Conservation (phyloP, 2,797 vertebrate genomes). For the Scomberomorus guttatus region DNA sequence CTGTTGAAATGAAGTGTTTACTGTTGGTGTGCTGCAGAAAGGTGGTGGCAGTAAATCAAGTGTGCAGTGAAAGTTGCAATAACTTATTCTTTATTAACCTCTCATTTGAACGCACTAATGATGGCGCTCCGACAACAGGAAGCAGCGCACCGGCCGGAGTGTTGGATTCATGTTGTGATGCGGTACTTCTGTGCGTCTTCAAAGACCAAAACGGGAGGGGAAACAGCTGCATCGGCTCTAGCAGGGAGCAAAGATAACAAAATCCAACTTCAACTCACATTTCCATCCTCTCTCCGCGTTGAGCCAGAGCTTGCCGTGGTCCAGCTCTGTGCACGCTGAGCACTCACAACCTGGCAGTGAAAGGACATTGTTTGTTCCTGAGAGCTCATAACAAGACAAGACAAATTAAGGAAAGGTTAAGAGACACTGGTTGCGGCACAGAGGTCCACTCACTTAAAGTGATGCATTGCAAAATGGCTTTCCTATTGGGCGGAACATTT, state of each 20-base stretch:
- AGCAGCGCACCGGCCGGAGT: slow-evolving; percentile 84
- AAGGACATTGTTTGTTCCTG: slow-evolving; percentile 72
- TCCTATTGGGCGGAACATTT: slow-evolving; percentile 76
- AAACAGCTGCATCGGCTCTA: slow-evolving; percentile 86
- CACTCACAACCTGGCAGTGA: slow-evolving; percentile 35
- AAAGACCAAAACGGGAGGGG: slow-evolving; percentile 78
- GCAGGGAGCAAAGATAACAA: slow-evolving; percentile 38
- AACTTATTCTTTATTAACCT: slow-evolving; percentile 72
- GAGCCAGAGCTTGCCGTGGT: slow-evolving; percentile 13
- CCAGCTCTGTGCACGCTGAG: slow-evolving; percentile 17
- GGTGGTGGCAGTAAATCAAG: slow-evolving; percentile 72
- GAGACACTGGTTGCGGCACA: slow-evolving; percentile 74
- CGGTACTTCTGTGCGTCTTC: slow-evolving; percentile 83
- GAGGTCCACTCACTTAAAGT: slow-evolving; percentile 82
- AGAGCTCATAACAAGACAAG: slow-evolving; percentile 80
- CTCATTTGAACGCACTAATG: slow-evolving; percentile 57
- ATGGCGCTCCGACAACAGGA: slow-evolving; percentile 84
- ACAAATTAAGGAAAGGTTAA: slow-evolving; percentile 85
- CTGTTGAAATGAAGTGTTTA: slow-evolving; percentile 72
- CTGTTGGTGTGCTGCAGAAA: slow-evolving; percentile 64
- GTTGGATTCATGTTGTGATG: slow-evolving; percentile 82
- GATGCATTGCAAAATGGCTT: slow-evolving; percentile 82
- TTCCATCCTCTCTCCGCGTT: slow-evolving; percentile 13
- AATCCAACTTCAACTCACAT: slow-evolving; percentile 29
- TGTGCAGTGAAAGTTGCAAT: slow-evolving; percentile 69